phyloP scores from a whole-genome alignment of 2,113 vertebrate genomes.

The zebrafish (Danio rerio) region GRCz12tu NC_133184.1:7149501-7150000 shows the following conservation, averaged over 20 bases:
- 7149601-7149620: too few species aligned
- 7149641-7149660: neutral
- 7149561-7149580: too few species aligned
- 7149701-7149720: constrained; percentile 74
- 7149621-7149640: too few species aligned
- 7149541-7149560: too few species aligned
- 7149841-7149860: constrained; percentile 77
- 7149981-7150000: too few species aligned
- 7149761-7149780: constrained; percentile 72
- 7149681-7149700: constrained; percentile 42
- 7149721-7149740: constrained; percentile 81
- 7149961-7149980: too few species aligned
- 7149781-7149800: constrained; percentile 77
- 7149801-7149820: constrained; percentile 78
- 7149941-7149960: too few species aligned
- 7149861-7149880: constrained; percentile 70
- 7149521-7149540: too few species aligned
- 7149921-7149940: too few species aligned
- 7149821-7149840: constrained; percentile 77
- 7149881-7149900: constrained; percentile 52
- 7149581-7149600: too few species aligned
- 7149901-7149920: too few species aligned
- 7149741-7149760: constrained; percentile 80
- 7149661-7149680: neutral
- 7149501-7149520: too few species aligned